Base-by-base conservation (phyloP, 2,113 vertebrate species). In the Stigmatopora nigra region DNA sequence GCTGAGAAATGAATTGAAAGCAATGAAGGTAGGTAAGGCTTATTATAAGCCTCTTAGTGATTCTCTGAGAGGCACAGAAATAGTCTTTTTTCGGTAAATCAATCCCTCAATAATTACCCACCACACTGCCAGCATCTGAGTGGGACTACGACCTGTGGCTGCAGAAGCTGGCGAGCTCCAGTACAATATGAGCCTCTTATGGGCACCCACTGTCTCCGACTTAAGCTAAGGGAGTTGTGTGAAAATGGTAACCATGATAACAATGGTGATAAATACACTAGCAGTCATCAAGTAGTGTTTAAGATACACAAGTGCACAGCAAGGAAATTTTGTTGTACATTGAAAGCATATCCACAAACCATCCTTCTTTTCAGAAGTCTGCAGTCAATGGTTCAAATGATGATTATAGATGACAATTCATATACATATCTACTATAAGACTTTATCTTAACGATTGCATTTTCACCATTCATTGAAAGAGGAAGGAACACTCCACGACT, bases 11-110 rank as follows among this genome's bases (percentile, higher is more conserved):
- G 75, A 82, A 79, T 73, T 69, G 77, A 77, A 82, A 85, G 82
- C 82, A 74, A 78, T 75, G 73, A 75, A 85, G 85, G 86, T 86
- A 87, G 83, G 87, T 80, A 63, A 78, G 82, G 82, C 86, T 89
- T 88, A 88, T 81, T 82, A 83, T 87, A 88, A 89, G 83, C 86
- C 82, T 87, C 88, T 89, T 88, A 89, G 81, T 75, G 76, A 78
- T 86, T 83, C 83, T 81, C 78, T 77, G 49, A 83, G 81, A 88
- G 83, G 85, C 84, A 82, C 83, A 80, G 79, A 86, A 87, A 87
- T 86, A 76, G 80, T 84, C 85, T 84, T 82, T 84, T 78, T 83
- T 84, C 73, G 75, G 69, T 65, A 82, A 87, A 90, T 89, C 87
- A 87, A 85, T 85, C 84, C 79, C 59, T 0, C 70, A 73, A 86